A percentile compares a stretch with the other conserved stretches of the same genome.
phyloP scores from a whole-genome alignment of 2,113 vertebrate genomes.

The Gobio gobio region DNA sequence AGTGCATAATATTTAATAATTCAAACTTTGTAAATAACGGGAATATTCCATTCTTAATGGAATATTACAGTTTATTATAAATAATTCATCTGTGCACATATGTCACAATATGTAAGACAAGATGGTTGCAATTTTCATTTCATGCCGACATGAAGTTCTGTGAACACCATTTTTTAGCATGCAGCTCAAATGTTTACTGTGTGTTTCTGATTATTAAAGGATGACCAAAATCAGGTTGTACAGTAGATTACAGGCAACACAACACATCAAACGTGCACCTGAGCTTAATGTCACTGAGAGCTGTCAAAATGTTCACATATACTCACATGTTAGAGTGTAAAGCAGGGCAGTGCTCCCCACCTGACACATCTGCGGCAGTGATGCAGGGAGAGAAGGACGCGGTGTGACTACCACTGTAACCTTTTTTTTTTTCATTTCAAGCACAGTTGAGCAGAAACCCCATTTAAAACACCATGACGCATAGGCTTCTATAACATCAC shows the following conservation, averaged over 20 bases:
- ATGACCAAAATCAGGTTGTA: not conserved
- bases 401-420: slow-evolving; percentile 8
- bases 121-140: not conserved
- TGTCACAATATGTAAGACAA: not conserved
- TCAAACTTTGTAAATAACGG: not conserved
- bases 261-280: slow-evolving; percentile 21
- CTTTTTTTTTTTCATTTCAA: slow-evolving; percentile 5
- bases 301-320: not conserved
- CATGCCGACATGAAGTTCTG: not conserved
- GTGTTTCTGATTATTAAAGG: not conserved
- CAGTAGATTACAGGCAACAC: not conserved
- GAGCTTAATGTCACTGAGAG: not conserved
- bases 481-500: not conserved
- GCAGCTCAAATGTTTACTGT: not conserved
- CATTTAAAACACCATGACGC: not conserved
- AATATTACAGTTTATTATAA: not conserved
- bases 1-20: not conserved
- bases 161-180: not conserved
- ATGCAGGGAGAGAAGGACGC: not conserved
- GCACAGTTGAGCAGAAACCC: slow-evolving; percentile 13
- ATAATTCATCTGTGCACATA: not conserved
- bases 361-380: slow-evolving; percentile 21
- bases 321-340: not conserved
- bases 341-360: not conserved
- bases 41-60: not conserved